Evolutionary conservation across 2,797 vertebrate species (phyloP), one percentile per base, ranked within the genome.

Genomic region (Psittacula echo): DNA sequence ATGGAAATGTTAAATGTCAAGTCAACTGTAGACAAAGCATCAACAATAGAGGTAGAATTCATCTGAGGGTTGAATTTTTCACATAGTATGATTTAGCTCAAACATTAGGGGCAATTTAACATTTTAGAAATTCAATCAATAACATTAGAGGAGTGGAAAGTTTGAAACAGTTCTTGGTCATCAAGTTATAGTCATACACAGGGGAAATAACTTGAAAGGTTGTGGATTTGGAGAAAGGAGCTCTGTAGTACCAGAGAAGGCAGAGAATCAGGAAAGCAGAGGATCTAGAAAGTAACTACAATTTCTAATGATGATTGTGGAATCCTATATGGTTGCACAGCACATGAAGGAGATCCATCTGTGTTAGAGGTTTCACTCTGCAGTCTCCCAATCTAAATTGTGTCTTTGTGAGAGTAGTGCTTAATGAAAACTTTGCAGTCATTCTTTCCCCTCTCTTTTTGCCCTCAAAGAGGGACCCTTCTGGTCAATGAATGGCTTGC

Each of bases 391-490:
- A 10, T 70, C 34, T 86, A 74, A 68, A 39, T 20, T 60, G 4
- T 62, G 14, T 71, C 30, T 48, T 26, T 27, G 7, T 30, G 50
- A 42, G 18, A 29, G 8, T 17, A 17, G 2, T 26, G 27, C n/a
- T 87, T 30, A 45, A 22, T 53, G 29, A 39, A 84, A 89, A 39
- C 5, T 17, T 70, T 50, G 3, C 42, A 42, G 54, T 44, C 10
- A 16, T 84, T 85, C 37, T 62, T 84, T 50, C 14, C 19, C 7
- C 30, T 60, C 10, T 45, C 23, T 39, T 77, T 70, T 88, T 5
- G 1, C 4, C 5, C 7, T 2, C 5, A 34, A 37, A 77, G 14
- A 26, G 58, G 19, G 12, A 48, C 5, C 2, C 2, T 80, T 73
- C n/a, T 62, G 5, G 13, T 56, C 37, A 30, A 21, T 47, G 37